Evolutionary conservation across 2,113 vertebrate genomes (phyloP).

Genomic region (Scomber scombrus): DNA sequence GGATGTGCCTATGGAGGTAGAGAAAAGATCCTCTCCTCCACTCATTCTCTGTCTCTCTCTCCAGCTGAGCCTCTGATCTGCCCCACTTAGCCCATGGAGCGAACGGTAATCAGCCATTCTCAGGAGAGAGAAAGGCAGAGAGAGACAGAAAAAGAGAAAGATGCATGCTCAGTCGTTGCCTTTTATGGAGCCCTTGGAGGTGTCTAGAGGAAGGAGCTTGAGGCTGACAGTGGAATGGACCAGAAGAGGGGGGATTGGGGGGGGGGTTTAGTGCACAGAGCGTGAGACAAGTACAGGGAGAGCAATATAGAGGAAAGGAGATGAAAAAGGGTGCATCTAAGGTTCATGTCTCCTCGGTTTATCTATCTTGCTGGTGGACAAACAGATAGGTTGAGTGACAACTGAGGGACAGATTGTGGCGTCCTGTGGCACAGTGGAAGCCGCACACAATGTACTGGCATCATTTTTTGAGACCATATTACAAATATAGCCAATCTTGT

Average conservation of each 20-base stretch:
- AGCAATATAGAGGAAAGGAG: slow-evolving; percentile 16
- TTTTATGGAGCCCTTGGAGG: slow-evolving; percentile 80
- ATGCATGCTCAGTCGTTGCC: slow-evolving; percentile 69
- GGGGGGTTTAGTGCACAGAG: not conserved
- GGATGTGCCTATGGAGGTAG: slow-evolving; percentile 45
- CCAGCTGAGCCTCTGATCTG: slow-evolving; percentile 82
- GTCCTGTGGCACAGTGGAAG: slow-evolving; percentile 39
- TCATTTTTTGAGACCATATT: slow-evolving; percentile 11
- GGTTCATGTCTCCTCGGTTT: slow-evolving; percentile 39
- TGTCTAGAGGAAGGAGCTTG: slow-evolving; percentile 71
- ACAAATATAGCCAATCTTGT: slow-evolving; percentile 43
- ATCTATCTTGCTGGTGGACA: slow-evolving; percentile 29
- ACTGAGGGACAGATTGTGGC: slow-evolving; percentile 15
- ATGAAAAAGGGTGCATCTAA: slow-evolving; percentile 35
- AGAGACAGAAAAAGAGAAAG: slow-evolving; percentile 59
- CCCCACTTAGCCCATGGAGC: slow-evolving; percentile 84
- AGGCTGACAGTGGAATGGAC: slow-evolving; percentile 69
- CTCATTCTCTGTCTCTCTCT: slow-evolving; percentile 54
- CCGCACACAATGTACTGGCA: slow-evolving; percentile 47
- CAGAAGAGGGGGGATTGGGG: not conserved
- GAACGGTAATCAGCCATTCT: slow-evolving; percentile 84
- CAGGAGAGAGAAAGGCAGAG: slow-evolving; percentile 71
- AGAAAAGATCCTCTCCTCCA: slow-evolving; percentile 63
- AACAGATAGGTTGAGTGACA: slow-evolving; percentile 34
- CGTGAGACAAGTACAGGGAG: slow-evolving; percentile 51